Evolutionary conservation across 1,140 invertebrate genomes (phyloP), one percentile per base, ranked within the genome.

Genomic region (Chironomus striatipennis): DNA sequence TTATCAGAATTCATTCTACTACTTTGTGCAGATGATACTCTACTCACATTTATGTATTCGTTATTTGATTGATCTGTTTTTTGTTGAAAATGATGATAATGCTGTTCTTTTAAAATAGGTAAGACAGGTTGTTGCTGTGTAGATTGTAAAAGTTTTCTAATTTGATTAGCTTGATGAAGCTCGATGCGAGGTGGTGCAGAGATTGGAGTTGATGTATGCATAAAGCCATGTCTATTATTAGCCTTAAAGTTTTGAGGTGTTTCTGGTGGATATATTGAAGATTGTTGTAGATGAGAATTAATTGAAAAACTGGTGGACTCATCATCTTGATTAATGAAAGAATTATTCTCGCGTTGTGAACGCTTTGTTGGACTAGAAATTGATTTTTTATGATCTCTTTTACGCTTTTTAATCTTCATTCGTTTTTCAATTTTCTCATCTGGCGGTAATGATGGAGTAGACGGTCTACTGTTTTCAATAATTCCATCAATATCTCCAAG

Each of bases 401-500:
- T 87, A 21, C 80, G 83, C 76, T 83, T 88, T 82, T 89, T 88
- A 12, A 83, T 84, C 78, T 88, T 87, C 8, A 81, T 81, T 78
- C 87, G 86, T 77, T 82, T 84, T 77, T 85, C 77, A 76, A 82
- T 83, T 4, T 83, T 76, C 47, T 81, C 78, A 74, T 83, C 81
- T 77, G 82, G 83, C 17, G 80, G 83, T 74, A 82, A 76, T 20
- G 79, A 83, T 0, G 87, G 88, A 5, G 88, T 88, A 21, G 85
- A 83, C 0, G 86, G 86, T 18, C 87, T 83, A 82, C 87, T 88
- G 75, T 88, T 87, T 75, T 82, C 82, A 76, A 86, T 85, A 57
- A 87, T 79, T 73, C 85, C 84, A 42, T 87, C 89, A 76, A 87
- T 88, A 74, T 90, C 88, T 4, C 86, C 80, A 1, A 90, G 76